A percentile compares a stretch with the other conserved stretches of the same genome.
Evolutionary conservation across 2,888 invertebrate species (phyloP).

Genomic region (Leptinotarsa rubiginosa): DNA sequence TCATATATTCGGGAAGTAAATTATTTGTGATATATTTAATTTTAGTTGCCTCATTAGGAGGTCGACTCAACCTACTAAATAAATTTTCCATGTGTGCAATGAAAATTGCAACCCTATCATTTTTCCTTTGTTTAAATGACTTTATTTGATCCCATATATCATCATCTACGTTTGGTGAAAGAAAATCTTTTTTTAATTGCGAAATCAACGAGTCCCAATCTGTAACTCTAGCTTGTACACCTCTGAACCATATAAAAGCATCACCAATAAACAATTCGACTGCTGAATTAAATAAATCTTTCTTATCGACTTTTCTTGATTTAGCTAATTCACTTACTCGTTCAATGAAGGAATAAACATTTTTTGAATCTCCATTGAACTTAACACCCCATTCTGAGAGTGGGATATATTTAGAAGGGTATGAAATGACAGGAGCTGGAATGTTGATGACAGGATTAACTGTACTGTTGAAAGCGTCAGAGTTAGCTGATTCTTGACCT

Average conservation of each 20-base stretch:
- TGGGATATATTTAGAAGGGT: neutral
- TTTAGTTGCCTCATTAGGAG: neutral
- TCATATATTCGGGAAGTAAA: conserved; percentile 8
- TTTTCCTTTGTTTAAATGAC: conserved; percentile 21
- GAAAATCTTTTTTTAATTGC: conserved; percentile 26
- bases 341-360: conserved; percentile 20
- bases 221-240: conserved; percentile 7
- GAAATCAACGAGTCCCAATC: conserved; percentile 20
- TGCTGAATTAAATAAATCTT: conserved; percentile 15
- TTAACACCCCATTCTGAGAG: conserved; percentile 8
- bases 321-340: conserved; percentile 14
- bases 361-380: conserved; percentile 22
- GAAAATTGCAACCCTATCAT: conserved; percentile 27
- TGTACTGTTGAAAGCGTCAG: neutral
- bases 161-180: conserved; percentile 25
- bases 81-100: conserved; percentile 29
- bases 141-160: conserved; percentile 33
- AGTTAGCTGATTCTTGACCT: neutral
- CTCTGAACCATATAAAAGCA: conserved; percentile 23
- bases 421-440: conserved; percentile 1
- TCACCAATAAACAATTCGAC: conserved; percentile 22
- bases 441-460: conserved; percentile 3
- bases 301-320: conserved; percentile 5
- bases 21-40: conserved; percentile 13
- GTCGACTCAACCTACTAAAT: conserved; percentile 24